Conservation (phyloP, 92 coral and sea anemone species). For the Umimayanthus kanabou region DNA sequence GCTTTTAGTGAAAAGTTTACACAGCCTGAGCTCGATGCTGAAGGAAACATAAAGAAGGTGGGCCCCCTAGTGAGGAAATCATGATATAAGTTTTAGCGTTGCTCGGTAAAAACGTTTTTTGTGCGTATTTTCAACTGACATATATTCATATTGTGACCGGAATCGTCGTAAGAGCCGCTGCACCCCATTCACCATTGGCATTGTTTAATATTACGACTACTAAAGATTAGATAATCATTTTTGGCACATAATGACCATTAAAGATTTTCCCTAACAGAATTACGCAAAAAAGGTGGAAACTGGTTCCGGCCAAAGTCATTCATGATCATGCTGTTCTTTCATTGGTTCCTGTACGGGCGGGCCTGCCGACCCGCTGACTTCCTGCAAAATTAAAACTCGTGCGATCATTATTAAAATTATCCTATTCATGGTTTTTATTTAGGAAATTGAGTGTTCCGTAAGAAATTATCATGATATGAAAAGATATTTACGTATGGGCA, state of each 20-base stretch:
- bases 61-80: background rate
- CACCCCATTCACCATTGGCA: background rate
- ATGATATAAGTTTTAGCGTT: background rate
- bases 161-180: background rate
- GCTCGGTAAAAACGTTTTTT: background rate
- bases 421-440: background rate
- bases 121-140: background rate
- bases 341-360: background rate
- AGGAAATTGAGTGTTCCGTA: background rate
- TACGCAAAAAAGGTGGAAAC: too few species aligned
- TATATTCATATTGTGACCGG: background rate
- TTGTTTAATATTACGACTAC: background rate
- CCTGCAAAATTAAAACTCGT: background rate
- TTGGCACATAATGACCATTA: too few species aligned
- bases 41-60: constrained; percentile 92
- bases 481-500: background rate
- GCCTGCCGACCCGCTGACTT: background rate
- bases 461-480: background rate
- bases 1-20: constrained; percentile 94
- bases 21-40: constrained; percentile 95
- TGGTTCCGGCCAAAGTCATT: too few species aligned
- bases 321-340: too few species aligned
- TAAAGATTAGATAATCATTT: too few species aligned
- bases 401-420: background rate
- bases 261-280: too few species aligned